Percentiles rank a stretch among this genome's conserved stretches.
Evolutionary conservation across 2,113 vertebrate genomes (phyloP).

Genomic region (Solenodon paradoxus): DNA sequence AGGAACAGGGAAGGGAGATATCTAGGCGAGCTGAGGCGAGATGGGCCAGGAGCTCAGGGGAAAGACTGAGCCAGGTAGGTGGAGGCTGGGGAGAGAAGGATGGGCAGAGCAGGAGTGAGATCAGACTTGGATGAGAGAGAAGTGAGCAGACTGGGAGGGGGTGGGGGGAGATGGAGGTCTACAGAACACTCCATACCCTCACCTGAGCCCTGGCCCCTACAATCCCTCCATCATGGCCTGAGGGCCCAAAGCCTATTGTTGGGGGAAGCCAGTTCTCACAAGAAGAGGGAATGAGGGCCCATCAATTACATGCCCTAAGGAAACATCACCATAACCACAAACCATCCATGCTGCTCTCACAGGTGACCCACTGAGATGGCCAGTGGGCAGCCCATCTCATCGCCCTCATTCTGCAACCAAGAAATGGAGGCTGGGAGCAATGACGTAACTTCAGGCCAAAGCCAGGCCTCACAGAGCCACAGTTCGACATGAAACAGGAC

Average conservation of each 20-base stretch:
- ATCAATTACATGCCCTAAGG: neutral
- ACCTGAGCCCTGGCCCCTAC: neutral
- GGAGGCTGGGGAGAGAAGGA: no score
- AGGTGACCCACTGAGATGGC: neutral
- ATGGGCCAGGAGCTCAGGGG: neutral
- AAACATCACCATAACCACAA: neutral
- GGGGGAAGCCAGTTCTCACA: neutral
- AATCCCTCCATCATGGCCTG: neutral
- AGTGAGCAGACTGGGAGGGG: neutral
- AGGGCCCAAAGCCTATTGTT: neutral
- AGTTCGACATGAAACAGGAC: accelerated
- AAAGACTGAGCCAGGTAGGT: neutral
- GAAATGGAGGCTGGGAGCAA: neutral
- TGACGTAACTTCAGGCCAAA: neutral
- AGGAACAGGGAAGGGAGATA: neutral
- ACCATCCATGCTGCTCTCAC: neutral
- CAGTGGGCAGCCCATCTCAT: neutral
- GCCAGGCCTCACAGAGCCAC: neutral
- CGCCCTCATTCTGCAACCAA: neutral
- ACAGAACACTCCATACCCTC: neutral
- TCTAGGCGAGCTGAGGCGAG: neutral
- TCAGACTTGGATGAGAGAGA: neutral
- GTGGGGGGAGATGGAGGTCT: accelerated
- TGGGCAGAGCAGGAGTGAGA: neutral
- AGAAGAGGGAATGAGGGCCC: neutral